phyloP scores from a whole-genome alignment of 2,888 invertebrate genomes.

The Crepidodera aurea region DNA sequence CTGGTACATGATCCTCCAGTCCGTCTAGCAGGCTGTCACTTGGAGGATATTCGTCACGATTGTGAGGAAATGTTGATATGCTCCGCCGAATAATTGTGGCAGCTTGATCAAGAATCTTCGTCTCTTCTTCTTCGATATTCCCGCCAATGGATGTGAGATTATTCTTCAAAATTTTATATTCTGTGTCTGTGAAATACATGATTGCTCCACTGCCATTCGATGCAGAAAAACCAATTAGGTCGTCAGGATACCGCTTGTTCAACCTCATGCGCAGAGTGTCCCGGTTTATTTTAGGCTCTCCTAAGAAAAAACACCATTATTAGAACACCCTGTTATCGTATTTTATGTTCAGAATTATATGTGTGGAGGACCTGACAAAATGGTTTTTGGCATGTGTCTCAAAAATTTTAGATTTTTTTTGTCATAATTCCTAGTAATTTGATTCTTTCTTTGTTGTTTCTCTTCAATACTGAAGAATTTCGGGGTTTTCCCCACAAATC shows the following conservation, averaged over 20 bases:
- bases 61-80: not conserved
- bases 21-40: slow-evolving; percentile 4
- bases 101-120: not conserved
- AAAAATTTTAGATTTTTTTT: too few relatives aligned
- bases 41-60: not conserved
- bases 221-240: not conserved
- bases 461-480: too few relatives aligned
- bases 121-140: not conserved
- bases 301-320: too few relatives aligned
- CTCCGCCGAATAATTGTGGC: not conserved
- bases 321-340: too few relatives aligned
- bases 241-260: too few relatives aligned
- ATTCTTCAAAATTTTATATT: not conserved
- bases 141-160: not conserved
- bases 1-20: not conserved
- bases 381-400: too few relatives aligned
- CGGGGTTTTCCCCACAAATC: too few relatives aligned
- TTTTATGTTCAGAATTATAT: too few relatives aligned
- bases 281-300: too few relatives aligned
- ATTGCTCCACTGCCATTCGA: not conserved
- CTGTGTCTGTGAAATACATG: slow-evolving; percentile 2
- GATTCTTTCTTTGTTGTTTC: too few relatives aligned
- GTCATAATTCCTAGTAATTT: too few relatives aligned
- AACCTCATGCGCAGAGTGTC: not conserved
- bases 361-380: too few relatives aligned